Evolutionary conservation across 2,113 vertebrate species (phyloP), one percentile per base, ranked within the genome.

Genomic region (Neolamprologus fasciatus): DNA sequence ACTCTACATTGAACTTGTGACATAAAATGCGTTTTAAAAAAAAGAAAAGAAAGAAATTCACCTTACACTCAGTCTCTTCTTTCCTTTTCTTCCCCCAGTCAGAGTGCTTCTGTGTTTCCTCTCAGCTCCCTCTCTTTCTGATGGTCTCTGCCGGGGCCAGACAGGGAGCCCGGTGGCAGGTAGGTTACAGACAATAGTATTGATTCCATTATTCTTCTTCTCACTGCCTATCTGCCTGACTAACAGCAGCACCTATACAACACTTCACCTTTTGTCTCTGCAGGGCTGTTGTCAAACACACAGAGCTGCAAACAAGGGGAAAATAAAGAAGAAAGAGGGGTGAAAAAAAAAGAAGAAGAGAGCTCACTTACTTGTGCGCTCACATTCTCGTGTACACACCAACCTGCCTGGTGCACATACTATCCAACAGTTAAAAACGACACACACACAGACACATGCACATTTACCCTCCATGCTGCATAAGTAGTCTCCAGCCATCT

Each of bases 171-270:
- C 94, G 92, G 90, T 85, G 84, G 95, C 95, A 95, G 95, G 93
- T 95, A 94, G 91, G 92, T 92, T 94, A 93, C 92, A 96, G 95
- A 96, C 93, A 94, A 93, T 93, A 93, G 91, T 95, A 95, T 94
- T 93, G 95, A 95, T 96, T 94, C 92, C 86, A 91, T 94, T 94
- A 84, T 94, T 92, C 92, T 93, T 92, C 91, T 93, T 66, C 91
- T 91, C 91, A 88, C 90, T 90, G 92, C 91, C 92, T 91, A 91
- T 91, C 93, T 94, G 80, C 90, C 93, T 90, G 66, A 85, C 10
- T 33, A 78, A 78, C 73, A 51, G 68, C 88, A 83, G 85, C 92
- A 90, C 84, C 89, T 78, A 73, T 35, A 76, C 89, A 14, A 87
- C 86, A 83, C 86, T 90, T 95, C 87, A 91, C 88, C 95, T 91